Percentiles rank a stretch among this genome's conserved stretches.
These are phyloP conservation scores for Parauchenoglanis ngamensis DNA, from an alignment of 2,797 vertebrate species.

Conservation along the genomic window DNA sequence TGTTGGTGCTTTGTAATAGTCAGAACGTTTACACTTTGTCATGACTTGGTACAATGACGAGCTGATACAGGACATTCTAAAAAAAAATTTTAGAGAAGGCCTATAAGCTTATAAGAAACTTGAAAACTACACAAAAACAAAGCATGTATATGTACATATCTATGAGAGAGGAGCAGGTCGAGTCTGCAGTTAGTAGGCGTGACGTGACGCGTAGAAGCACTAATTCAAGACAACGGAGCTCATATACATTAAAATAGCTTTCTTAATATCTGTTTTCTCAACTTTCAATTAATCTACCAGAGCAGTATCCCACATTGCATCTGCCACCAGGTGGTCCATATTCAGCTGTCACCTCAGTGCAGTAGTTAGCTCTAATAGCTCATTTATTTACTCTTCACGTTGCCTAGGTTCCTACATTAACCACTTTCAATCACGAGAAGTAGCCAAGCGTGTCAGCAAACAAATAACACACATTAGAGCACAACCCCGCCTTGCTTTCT, in stretches of 20 bases:
- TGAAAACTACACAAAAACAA: neutral
- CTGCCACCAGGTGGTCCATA: conserved; percentile 26
- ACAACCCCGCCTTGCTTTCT: conserved; percentile 24
- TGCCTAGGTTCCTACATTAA: conserved; percentile 41
- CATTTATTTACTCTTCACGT: conserved; percentile 53
- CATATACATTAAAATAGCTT: neutral
- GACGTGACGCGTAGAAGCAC: neutral
- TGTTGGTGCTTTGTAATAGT: neutral
- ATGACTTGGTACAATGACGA: neutral
- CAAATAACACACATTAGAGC: conserved; percentile 33
- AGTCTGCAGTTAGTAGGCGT: neutral
- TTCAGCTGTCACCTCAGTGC: conserved; percentile 36
- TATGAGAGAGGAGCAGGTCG: neutral
- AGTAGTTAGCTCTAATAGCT: conserved; percentile 44
- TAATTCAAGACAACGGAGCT: neutral
- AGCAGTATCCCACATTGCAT: conserved; percentile 33
- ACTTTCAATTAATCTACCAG: conserved; percentile 11
- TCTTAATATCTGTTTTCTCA: neutral
- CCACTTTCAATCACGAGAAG: conserved; percentile 46
- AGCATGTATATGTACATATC: neutral
- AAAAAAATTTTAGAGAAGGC: neutral
- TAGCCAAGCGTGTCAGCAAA: conserved; percentile 38
- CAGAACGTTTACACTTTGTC: neutral
- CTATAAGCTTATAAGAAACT: neutral
- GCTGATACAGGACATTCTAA: neutral